Evolutionary conservation across 2,113 vertebrate species (phyloP).

Genomic region (Tympanuchus pallidicinctus): DNA sequence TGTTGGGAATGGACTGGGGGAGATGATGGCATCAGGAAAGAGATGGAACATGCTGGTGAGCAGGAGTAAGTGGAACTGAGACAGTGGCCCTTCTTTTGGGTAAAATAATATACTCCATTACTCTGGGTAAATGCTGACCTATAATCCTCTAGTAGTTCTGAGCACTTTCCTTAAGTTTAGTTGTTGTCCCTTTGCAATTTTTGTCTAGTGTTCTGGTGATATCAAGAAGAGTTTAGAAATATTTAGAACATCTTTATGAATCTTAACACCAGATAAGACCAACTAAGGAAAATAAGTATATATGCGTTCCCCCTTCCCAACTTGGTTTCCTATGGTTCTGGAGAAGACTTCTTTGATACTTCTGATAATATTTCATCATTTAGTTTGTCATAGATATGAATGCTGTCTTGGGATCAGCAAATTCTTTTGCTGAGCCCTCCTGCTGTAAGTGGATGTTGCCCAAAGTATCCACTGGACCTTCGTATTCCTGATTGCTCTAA

Average conservation of each 20-base stretch:
- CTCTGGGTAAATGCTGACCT: background rate
- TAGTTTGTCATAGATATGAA: background rate
- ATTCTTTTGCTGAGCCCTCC: background rate
- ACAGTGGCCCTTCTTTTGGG: background rate
- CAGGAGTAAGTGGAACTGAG: background rate
- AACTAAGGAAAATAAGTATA: background rate
- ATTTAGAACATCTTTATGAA: too few relatives aligned
- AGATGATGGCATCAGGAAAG: background rate
- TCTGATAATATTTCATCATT: background rate
- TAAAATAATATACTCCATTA: background rate
- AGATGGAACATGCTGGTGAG: background rate
- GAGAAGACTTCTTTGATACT: background rate
- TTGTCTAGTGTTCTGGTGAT: background rate
- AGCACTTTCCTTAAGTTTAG: background rate
- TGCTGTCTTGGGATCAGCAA: background rate
- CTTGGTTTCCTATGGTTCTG: background rate
- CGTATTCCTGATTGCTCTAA: background rate
- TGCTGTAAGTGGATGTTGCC: background rate
- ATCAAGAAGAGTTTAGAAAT: background rate
- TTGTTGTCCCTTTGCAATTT: background rate
- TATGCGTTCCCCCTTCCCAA: rapidly evolving
- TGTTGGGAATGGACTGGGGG: background rate
- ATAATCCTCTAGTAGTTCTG: background rate
- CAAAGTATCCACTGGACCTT: background rate
- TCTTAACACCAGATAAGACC: background rate